Evolutionary conservation across 2,888 invertebrate genomes (phyloP), one percentile per base, ranked within the genome.

Genomic region (Lycocerus yunnanus): DNA sequence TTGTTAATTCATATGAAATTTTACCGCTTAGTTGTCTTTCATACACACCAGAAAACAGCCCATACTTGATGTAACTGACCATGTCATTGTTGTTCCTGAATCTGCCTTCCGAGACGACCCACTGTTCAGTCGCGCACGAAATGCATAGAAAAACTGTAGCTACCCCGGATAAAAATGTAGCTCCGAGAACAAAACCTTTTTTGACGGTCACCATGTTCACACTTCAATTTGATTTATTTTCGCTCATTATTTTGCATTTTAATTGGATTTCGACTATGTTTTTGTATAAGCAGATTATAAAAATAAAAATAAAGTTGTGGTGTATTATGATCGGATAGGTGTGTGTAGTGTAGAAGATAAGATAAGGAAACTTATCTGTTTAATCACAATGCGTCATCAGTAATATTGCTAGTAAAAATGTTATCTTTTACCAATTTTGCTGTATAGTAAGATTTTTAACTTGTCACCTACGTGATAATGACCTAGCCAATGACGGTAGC

Each of bases 41-140:
- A 58, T 80, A 81, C 5, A 78, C 80, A 10, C 86, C 86, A 20
- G 78, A 77, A 79, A 85, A 86, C 66, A 86, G 71, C 15, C 86
- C 85, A 78, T 85, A 85, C 63, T 82, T 80, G 11, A 84, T 77
- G 11, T 43, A 71, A 67, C 80, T 80, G 15, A 60, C 27, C 13
- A 68, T 65, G 10, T 4, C 18, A 15, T 11, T 66, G 5, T 68
- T 43, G 13, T 71, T 68, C 13, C 27, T 72, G 20, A 78, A 71
- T 63, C 60, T 74, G 5, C 79, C 82, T 18, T 81, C 78, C 2
- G 83, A 65, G 13, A 77, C 73, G 1, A 86, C 81, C 86, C 86
- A 86, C 20, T 84, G 68, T 74, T 85, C 81, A 0, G 86, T 87
- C 9, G 83, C 83, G 43, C 86, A 73, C 4, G 85, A 82, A 1